Evolutionary conservation across 2,113 vertebrate genomes (phyloP).

Genomic region (Seriola dumerili): DNA sequence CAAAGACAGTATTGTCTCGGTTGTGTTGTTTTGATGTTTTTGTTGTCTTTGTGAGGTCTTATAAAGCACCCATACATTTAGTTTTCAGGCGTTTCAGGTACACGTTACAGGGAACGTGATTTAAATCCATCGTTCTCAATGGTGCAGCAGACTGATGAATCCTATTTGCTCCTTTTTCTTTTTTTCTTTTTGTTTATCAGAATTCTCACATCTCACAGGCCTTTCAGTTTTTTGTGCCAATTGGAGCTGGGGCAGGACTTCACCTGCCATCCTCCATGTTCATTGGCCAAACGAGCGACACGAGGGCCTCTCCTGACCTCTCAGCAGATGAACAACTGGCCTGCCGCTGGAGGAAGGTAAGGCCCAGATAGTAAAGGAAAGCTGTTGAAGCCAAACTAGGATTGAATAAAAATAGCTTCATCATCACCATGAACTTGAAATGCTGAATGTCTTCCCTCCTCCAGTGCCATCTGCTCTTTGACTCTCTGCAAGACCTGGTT

Average conservation of each 20-base stretch:
- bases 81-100: background rate
- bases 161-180: background rate
- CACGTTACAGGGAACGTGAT: background rate
- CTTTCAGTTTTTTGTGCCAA: conserved; percentile 95
- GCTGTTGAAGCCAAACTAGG: background rate
- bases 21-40: background rate
- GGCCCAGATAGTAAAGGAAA: conserved; percentile 9
- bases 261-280: conserved; percentile 93
- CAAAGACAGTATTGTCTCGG: background rate
- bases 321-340: conserved; percentile 93
- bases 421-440: background rate
- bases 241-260: conserved; percentile 88
- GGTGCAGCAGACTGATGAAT: background rate
- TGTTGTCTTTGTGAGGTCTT: background rate
- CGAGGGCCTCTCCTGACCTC: conserved; percentile 89
- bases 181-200: conserved; percentile 68
- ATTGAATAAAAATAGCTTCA: background rate
- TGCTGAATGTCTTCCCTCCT: conserved; percentile 6
- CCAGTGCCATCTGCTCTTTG: conserved; percentile 96
- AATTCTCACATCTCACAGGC: conserved; percentile 90
- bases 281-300: conserved; percentile 89
- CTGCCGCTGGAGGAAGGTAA: conserved; percentile 95
- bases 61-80: background rate
- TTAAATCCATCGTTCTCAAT: background rate
- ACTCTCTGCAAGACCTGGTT: conserved; percentile 96